Evolutionary conservation across 1,140 invertebrate species (phyloP).

Genomic region (Papilio machaon): DNA sequence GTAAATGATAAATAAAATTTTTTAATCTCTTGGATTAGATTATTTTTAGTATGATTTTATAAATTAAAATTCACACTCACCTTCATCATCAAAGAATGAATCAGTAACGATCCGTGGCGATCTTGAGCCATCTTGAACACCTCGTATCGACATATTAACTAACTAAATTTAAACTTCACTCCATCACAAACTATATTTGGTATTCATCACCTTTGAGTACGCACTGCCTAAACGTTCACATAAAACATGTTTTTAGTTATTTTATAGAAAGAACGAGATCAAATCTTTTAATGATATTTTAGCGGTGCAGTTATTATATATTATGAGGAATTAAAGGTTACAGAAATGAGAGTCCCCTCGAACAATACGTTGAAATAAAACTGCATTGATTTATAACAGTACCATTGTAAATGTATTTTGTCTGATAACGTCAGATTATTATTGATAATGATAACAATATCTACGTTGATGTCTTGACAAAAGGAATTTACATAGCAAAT

Average conservation of each 20-base stretch:
- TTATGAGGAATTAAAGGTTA: background rate
- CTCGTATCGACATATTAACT: constrained; percentile 67
- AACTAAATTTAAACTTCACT: constrained; percentile 16
- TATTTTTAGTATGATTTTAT: too few species aligned
- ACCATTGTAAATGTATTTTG: background rate
- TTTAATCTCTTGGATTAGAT: too few species aligned
- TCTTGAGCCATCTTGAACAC: constrained; percentile 71
- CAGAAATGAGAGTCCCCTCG: constrained; percentile 1
- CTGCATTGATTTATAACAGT: constrained; percentile 5
- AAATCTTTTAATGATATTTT: too few species aligned
- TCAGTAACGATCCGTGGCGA: constrained; percentile 73
- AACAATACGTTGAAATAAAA: background rate
- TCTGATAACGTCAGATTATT: constrained; percentile 15
- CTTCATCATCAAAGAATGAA: constrained; percentile 77
- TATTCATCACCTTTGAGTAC: background rate
- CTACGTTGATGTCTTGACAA: background rate
- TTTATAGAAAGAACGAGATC: too few species aligned
- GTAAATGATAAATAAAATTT: too few species aligned
- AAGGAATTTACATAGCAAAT: background rate
- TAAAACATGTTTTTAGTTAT: background rate
- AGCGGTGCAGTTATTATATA: too few species aligned
- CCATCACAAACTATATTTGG: constrained; percentile 21
- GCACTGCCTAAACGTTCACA: background rate
- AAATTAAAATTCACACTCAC: constrained; percentile 50
- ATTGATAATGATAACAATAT: background rate